These are phyloP conservation scores for Chalcosyrphus nemorum DNA, from an alignment of 2,888 invertebrate species.

Conservation along the genomic window DNA sequence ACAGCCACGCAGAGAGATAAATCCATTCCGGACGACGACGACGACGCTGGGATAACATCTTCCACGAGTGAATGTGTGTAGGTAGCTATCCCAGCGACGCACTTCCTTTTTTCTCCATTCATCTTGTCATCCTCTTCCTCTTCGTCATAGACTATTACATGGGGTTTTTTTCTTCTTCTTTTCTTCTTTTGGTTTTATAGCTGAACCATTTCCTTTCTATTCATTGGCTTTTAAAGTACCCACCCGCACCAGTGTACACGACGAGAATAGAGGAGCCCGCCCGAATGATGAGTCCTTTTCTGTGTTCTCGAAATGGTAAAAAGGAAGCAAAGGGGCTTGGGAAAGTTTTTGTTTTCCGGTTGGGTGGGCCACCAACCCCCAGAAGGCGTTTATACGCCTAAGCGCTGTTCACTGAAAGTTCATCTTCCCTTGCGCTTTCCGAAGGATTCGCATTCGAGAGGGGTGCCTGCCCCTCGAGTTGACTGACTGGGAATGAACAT, in stretches of 20 bases:
- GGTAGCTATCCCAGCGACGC: slow-evolving; percentile 40
- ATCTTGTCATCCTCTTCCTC: slow-evolving; percentile 36
- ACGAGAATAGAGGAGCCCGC: too few relatives aligned
- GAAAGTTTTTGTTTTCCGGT: slow-evolving; percentile 60
- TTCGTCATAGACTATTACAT: slow-evolving; percentile 68
- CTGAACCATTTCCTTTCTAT: slow-evolving; percentile 63
- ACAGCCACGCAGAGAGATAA: slow-evolving; percentile 54
- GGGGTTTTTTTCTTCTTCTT: slow-evolving; percentile 47
- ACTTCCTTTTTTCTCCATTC: slow-evolving; percentile 55
- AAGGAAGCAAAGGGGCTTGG: slow-evolving; percentile 33
- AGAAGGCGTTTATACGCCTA: slow-evolving; percentile 46
- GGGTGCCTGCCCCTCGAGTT: neutral
- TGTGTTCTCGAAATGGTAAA: slow-evolving; percentile 17
- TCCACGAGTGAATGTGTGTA: slow-evolving; percentile 25
- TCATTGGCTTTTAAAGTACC: slow-evolving; percentile 65
- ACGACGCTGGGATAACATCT: slow-evolving; percentile 34
- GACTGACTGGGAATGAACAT: slow-evolving; percentile 56
- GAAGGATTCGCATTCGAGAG: neutral
- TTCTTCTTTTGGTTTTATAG: slow-evolving; percentile 57
- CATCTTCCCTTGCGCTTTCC: neutral
- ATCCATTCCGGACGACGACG: slow-evolving; percentile 41
- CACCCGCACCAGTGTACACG: slow-evolving; percentile 4
- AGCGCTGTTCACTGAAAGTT: slow-evolving; percentile 35
- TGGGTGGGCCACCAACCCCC: slow-evolving; percentile 32
- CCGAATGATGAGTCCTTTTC: slow-evolving; percentile 45